Evolutionary conservation across 2,888 invertebrate species (phyloP), one percentile per base, ranked within the genome.

Genomic region (Thymelicus lineola): DNA sequence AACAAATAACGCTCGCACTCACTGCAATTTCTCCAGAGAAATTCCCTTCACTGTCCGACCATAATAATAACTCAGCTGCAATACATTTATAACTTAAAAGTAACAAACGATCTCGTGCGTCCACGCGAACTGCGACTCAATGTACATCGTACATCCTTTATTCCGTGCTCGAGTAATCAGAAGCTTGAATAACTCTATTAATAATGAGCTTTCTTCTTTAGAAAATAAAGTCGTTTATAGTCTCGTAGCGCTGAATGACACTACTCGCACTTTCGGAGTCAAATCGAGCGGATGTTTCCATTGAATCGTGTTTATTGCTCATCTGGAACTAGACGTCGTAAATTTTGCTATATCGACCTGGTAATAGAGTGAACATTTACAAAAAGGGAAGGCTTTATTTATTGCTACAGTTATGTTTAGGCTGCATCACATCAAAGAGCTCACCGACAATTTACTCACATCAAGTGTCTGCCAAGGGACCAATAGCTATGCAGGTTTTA

Each of bases 291-390:
- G 28, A 53, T 46, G 53, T 64, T 72, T 64, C 70, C 67, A 75
- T 76, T 73, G 70, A 72, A 73, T 74, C 61, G 72, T 71, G 70
- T 72, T 71, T 72, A 76, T 77, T 72, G 72, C 75, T 65, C 68
- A 65, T 66, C 68, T 68, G 68, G 12, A 15, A 12, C 17, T 42
- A 67, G 12, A 9, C 15, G 38, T 28, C 38, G 67, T 60, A 66
- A 66, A 66, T 66, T 48, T 60, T 20, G 50, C 60, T 59, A 60
- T 60, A 53, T 42, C 38, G 36, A 38, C 5, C 20, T 14, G 38
- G 58, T 58, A 66, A 58, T 66, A 48, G 66, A 66, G 46, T 46
- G 46, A 35, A 46, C 46, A 46, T 58, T 66, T 36, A 66, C 45
- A 36, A 35, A 36, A 35, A 35, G 14, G 36, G 17, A n/a, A 15